phyloP scores from a whole-genome alignment of 2,797 vertebrate species.

The Schizopygopsis malacanthus region DNA sequence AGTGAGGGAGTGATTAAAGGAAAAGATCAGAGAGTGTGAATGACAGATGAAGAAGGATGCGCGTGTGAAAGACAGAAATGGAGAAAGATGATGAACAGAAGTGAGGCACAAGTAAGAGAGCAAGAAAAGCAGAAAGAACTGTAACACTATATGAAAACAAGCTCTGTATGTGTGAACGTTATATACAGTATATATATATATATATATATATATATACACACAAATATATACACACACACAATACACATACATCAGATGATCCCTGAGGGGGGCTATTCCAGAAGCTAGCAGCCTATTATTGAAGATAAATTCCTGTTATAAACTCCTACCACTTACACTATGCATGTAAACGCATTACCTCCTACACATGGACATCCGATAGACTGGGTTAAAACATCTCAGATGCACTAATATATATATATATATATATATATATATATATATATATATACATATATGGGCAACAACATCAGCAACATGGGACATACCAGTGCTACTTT shows the following conservation, averaged over 20 bases:
- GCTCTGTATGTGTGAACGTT: slow-evolving; percentile 14
- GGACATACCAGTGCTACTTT: neutral
- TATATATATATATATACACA: too few species aligned
- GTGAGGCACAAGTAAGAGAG: slow-evolving; percentile 25
- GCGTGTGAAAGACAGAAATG: slow-evolving; percentile 17
- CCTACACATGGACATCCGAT: slow-evolving; percentile 10
- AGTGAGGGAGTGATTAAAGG: slow-evolving; percentile 39
- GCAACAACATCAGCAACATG: neutral
- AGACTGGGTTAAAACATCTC: slow-evolving; percentile 14
- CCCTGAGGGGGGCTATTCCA: slow-evolving; percentile 54
- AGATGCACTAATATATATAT: slow-evolving; percentile 12
- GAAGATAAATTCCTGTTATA: slow-evolving; percentile 37
- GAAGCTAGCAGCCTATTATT: slow-evolving; percentile 44
- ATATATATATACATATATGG: slow-evolving; percentile 1
- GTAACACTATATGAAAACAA: slow-evolving; percentile 54
- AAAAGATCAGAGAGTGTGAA: slow-evolving; percentile 52
- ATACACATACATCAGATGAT: slow-evolving; percentile 69
- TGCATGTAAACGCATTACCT: neutral
- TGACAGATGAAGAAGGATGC: slow-evolving; percentile 63
- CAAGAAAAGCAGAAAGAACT: slow-evolving; percentile 61
- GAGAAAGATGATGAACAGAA: slow-evolving; percentile 25
- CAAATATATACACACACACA: slow-evolving; percentile 48
- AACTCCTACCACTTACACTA: slow-evolving; percentile 2
- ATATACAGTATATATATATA: neutral
- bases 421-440: neutral